Evolutionary conservation across 2,888 invertebrate genomes (phyloP).

Genomic region (Argyra leucocephala): DNA sequence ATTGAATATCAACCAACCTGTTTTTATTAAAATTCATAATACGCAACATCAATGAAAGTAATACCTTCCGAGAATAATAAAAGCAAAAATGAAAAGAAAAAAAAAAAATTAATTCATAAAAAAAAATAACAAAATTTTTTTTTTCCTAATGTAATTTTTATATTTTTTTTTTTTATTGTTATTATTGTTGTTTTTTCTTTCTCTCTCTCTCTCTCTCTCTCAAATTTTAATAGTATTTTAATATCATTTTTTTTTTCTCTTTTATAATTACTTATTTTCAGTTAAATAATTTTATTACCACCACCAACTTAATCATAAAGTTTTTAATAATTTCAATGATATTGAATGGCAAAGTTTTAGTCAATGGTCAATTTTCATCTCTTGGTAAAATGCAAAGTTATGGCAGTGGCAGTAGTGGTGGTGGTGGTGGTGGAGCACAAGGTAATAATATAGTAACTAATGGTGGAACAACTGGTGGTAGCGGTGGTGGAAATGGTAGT

Average conservation of each 20-base stretch:
- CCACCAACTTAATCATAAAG: neutral
- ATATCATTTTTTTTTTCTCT: neutral
- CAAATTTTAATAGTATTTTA: neutral
- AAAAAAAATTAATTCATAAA: neutral
- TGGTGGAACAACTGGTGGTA: constrained; percentile 18
- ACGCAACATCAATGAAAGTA: neutral
- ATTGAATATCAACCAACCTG: too few relatives aligned
- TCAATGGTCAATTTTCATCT: constrained; percentile 10
- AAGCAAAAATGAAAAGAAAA: too few relatives aligned
- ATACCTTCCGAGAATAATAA: neutral
- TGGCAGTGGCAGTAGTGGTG: neutral
- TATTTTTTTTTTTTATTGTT: neutral
- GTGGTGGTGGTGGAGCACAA: constrained; percentile 16
- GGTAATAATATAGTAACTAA: neutral
- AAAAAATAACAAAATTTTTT: too few relatives aligned
- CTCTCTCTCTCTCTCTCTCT: neutral
- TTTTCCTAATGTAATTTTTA: too few relatives aligned
- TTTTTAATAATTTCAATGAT: neutral
- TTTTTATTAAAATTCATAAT: neutral
- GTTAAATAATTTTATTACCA: neutral
- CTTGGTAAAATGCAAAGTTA: constrained; percentile 9
- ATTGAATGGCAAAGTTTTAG: neutral
- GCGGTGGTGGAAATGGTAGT: constrained; percentile 17
- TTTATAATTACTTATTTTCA: neutral
- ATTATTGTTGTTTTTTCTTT: neutral